Base-by-base conservation (phyloP, 2,888 invertebrate species). In the Troides aeacus region DNA sequence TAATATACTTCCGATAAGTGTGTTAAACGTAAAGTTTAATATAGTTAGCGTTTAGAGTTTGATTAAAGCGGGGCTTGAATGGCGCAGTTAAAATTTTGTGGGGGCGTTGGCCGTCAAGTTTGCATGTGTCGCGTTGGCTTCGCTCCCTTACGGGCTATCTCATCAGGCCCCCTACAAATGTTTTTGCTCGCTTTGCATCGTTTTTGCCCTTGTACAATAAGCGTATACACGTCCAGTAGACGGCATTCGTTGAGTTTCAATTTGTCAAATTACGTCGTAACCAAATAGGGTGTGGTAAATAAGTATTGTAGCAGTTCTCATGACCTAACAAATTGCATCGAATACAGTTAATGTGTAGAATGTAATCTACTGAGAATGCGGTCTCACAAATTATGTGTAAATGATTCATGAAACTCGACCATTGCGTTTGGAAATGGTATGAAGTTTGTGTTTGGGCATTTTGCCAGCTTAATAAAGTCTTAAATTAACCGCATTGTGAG, bases 191-290 rank as follows among this genome's bases (percentile, higher is more conserved):
- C 81, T 77, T 81, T 82, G 73, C 71, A 73, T 74, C 76, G 77
- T 79, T 84, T 84, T 83, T 81, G 83, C 85, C 84, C 85, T 85
- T 77, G 80, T 80, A 82, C 77, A 76, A 81, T 84, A 84, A 84
- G 79, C 80, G 77, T 78, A 79, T 79, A 81, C 80, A 80, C 81
- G 81, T 80, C 77, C 77, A 76, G 18, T 18, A n/a, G 18, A 53
- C 5, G 53, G 53, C 5, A 7, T n/a, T 18, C 53, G n/a, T 53
- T 53, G 53, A n/a, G 50, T 50, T 50, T 17, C 6, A 53, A 53
- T 53, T 53, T 53, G n/a, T 12, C 18, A 53, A 53, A 53, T 53
- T 30, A 30, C 5, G 2, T 30, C 30, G 30, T 30, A 30, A 53
- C 18, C 1, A n/a, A 53, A 53, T 6, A n/a, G 18, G 18, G 12